These are phyloP conservation scores for Acronicta aceris DNA, from an alignment of 2,888 invertebrate genomes.

Conservation along the genomic window DNA sequence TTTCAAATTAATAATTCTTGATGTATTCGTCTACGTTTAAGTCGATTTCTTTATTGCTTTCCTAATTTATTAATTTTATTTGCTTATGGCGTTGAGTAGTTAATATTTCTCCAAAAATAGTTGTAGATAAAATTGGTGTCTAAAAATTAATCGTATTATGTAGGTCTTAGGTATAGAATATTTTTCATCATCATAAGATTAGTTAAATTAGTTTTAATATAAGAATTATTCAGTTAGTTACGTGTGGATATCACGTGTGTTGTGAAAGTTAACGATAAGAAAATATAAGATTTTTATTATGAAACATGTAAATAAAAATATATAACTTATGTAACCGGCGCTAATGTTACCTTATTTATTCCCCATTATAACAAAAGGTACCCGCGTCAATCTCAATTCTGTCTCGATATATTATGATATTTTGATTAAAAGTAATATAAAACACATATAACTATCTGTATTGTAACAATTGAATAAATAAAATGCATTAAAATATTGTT, in stretches of 20 bases:
- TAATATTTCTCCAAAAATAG: slow-evolving; percentile 44
- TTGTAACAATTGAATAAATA: slow-evolving; percentile 69
- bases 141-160: not conserved
- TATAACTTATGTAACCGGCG: slow-evolving; percentile 73
- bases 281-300: slow-evolving; percentile 46
- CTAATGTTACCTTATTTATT: slow-evolving; percentile 87
- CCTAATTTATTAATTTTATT: slow-evolving; percentile 9
- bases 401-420: slow-evolving; percentile 24
- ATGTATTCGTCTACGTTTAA: slow-evolving; percentile 7
- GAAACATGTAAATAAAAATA: slow-evolving; percentile 62
- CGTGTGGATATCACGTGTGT: slow-evolving; percentile 41
- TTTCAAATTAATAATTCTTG: slow-evolving; percentile 54
- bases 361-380: slow-evolving; percentile 73
- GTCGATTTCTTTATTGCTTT: slow-evolving; percentile 4
- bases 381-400: slow-evolving; percentile 69
- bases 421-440: slow-evolving; percentile 49
- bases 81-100: slow-evolving; percentile 9
- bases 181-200: slow-evolving; percentile 55
- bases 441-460: slow-evolving; percentile 53
- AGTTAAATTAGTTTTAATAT: slow-evolving; percentile 40
- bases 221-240: slow-evolving; percentile 20
- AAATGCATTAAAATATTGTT: slow-evolving; percentile 58
- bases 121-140: not conserved
- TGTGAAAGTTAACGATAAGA: slow-evolving; percentile 41
- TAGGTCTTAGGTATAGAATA: slow-evolving; percentile 34